These are phyloP conservation scores for Noctilio leporinus DNA, from an alignment of 2,113 vertebrate genomes.

Conservation along the genomic window DNA sequence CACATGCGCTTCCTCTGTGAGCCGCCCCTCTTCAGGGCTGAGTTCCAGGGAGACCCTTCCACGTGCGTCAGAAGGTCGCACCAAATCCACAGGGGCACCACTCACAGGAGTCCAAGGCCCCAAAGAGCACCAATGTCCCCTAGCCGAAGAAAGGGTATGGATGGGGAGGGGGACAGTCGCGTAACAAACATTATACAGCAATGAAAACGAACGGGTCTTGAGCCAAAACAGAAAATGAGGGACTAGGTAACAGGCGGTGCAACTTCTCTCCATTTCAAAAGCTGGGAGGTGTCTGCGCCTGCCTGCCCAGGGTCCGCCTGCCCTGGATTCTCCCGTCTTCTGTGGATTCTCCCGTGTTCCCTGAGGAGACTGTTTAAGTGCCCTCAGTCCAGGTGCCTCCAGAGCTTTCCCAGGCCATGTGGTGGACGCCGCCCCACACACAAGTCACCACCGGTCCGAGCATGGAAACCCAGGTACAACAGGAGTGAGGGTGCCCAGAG, in stretches of 20 bases:
- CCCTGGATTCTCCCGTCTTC: too few species aligned
- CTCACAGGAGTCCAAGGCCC: background rate
- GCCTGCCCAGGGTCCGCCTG: background rate
- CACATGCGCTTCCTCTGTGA: background rate
- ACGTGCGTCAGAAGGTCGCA: background rate
- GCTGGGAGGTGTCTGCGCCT: background rate
- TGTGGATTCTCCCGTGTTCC: background rate
- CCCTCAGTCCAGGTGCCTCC: background rate
- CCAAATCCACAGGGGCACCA: background rate
- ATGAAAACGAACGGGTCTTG: too few species aligned
- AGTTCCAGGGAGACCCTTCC: background rate
- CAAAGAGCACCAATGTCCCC: background rate
- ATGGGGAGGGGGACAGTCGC: rapidly evolving
- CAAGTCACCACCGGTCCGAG: background rate
- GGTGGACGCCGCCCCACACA: background rate
- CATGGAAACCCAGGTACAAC: background rate
- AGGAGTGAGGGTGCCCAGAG: too few species aligned
- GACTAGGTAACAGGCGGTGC: background rate
- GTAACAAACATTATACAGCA: rapidly evolving
- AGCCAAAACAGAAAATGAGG: background rate
- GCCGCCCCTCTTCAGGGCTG: background rate
- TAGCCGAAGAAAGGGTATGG: background rate
- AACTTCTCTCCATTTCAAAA: background rate
- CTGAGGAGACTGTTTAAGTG: background rate
- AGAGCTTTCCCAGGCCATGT: background rate